Evolutionary conservation across 1,140 invertebrate species (phyloP).

Genomic region (Drosophila melanogaster): Release_6_plus_ISO1_MT NT_033777.3:21455001-21455500

Average conservation of each 20-base stretch:
- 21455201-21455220: conserved; percentile 3
- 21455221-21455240: conserved; percentile 30
- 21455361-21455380: conserved; percentile 79
- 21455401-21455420: conserved; percentile 41
- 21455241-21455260: conserved; percentile 28
- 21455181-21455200: conserved; percentile 60
- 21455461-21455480: conserved; percentile 80
- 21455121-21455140: conserved; percentile 11
- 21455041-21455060: conserved; percentile 63
- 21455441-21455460: conserved; percentile 70
- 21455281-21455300: conserved; percentile 61
- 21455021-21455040: conserved; percentile 83
- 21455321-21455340: conserved; percentile 72
- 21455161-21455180: conserved; percentile 79
- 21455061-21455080: conserved; percentile 75
- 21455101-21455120: conserved; percentile 61
- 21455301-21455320: conserved; percentile 84
- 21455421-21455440: conserved; percentile 84
- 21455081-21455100: conserved; percentile 55
- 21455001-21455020: conserved; percentile 68
- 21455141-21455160: conserved; percentile 45
- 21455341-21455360: conserved; percentile 62
- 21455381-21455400: conserved; percentile 75
- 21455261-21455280: conserved; percentile 68
- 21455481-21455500: conserved; percentile 56